These are phyloP conservation scores for Drosophila simulans DNA, from an alignment of 1,140 invertebrate genomes.

Conservation along the genomic window DNA sequence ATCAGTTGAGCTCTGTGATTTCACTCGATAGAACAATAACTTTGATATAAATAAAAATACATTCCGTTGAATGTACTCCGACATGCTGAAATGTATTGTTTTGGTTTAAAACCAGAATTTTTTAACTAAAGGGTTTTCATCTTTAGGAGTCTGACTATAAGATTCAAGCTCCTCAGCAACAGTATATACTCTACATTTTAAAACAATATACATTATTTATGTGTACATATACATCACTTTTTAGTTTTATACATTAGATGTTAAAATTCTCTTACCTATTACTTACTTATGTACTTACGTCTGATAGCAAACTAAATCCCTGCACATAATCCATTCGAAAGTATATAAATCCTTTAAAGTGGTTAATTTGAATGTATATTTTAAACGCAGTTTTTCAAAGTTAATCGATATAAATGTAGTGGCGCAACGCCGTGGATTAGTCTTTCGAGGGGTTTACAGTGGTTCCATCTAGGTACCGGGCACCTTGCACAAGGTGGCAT, in stretches of 20 bases:
- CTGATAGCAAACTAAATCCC: too few relatives aligned
- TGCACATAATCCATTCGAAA: neutral
- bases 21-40: slow-evolving; percentile 10
- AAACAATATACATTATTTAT: too few relatives aligned
- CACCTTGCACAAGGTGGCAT: slow-evolving; percentile 93
- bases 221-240: too few relatives aligned
- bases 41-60: neutral
- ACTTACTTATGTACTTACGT: too few relatives aligned
- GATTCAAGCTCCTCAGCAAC: too few relatives aligned
- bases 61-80: neutral
- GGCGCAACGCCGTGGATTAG: slow-evolving; percentile 34
- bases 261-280: neutral
- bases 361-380: slow-evolving; percentile 24
- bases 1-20: slow-evolving; percentile 31
- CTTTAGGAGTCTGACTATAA: too few relatives aligned
- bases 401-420: slow-evolving; percentile 24
- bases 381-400: slow-evolving; percentile 33
- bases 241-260: too few relatives aligned
- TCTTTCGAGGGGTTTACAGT: slow-evolving; percentile 17
- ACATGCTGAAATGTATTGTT: neutral
- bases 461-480: slow-evolving; percentile 70
- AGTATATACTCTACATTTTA: too few relatives aligned
- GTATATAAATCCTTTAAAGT: neutral
- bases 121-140: too few relatives aligned
- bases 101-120: neutral